phyloP scores from a whole-genome alignment of 2,888 invertebrate species.

The Cosmia pyralina region DNA sequence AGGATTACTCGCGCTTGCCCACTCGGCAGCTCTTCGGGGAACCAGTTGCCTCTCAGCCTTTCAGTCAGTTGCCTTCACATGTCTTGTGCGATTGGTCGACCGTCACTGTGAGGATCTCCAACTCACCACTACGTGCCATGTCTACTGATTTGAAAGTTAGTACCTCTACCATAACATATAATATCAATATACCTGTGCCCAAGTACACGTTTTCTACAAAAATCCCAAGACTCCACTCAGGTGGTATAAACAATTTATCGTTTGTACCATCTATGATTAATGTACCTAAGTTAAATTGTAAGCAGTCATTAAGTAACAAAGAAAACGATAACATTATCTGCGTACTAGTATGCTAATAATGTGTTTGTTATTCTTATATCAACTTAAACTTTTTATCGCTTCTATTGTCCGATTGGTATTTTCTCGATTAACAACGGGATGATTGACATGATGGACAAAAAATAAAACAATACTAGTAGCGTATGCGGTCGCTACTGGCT shows the following conservation, averaged over 20 bases:
- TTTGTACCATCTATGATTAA: conserved; percentile 66
- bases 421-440: conserved; percentile 78
- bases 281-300: conserved; percentile 71
- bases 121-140: conserved; percentile 62
- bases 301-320: conserved; percentile 73
- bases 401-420: conserved; percentile 80
- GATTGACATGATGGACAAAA: conserved; percentile 80
- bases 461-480: conserved; percentile 78
- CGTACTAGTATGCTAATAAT: conserved; percentile 68
- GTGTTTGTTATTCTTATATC: conserved; percentile 73
- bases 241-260: conserved; percentile 55
- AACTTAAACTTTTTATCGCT: conserved; percentile 76
- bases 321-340: conserved; percentile 69
- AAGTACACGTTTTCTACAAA: conserved; percentile 44
- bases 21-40: conserved; percentile 74
- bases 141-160: conserved; percentile 71
- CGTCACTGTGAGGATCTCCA: conserved; percentile 55
- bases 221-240: conserved; percentile 47
- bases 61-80: conserved; percentile 72
- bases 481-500: conserved; percentile 75
- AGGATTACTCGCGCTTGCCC: conserved; percentile 75
- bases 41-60: conserved; percentile 66
- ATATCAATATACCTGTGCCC: conserved; percentile 54
- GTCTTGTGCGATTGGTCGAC: conserved; percentile 64
- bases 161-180: conserved; percentile 62